Base-by-base conservation (phyloP, 2,888 invertebrate genomes). In the Polyommatus icarus region DNA sequence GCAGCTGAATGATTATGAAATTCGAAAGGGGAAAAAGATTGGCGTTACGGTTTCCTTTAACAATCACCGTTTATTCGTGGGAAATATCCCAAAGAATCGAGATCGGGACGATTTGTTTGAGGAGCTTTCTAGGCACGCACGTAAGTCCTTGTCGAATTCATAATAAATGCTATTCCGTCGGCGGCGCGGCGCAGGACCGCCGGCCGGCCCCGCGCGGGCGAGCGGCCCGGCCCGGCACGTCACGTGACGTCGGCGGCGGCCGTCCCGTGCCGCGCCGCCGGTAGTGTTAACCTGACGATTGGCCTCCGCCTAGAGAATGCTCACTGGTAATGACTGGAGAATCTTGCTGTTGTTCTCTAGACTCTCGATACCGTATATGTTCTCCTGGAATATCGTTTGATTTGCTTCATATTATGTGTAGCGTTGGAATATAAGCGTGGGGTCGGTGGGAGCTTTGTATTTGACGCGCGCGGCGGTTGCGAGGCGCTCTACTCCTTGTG, bases 51-150 rank as follows among this genome's bases (percentile, higher is more conserved):
- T 99, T 96, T 99, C 99, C 96, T 98, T 98, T 97, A 99, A 99
- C 97, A 99, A 99, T 97, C 98, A 98, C 96, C 98, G 99, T 96
- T 97, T 99, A 96, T 99, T 99, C 98, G 98, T 99, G 96, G 99
- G 99, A 95, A 99, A 99, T 98, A 99, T 99, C 97, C 99, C 99
- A 96, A 99, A 99, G 97, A 98, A 98, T 97, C 98, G 98, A 97
- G 98, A 98, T 97, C 98, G 97, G 96, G 98, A 98, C 95, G 98
- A 99, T 97, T 98, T 99, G 96, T 97, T 97, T 96, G 98, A 99
- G 97, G 99, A 99, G 96, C 99, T 99, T 97, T 96, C 98, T 96
- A 98, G 98, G 96, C 98, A 98, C 96, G 98, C 98, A 98, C 98
- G 99, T 99, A 98, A 98, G 98, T 98, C 96, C 96, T 95, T 93